Percentiles rank a stretch among this genome's conserved stretches.
Conservation (phyloP, 2,888 invertebrate species). For the Netelia inedita region DNA sequence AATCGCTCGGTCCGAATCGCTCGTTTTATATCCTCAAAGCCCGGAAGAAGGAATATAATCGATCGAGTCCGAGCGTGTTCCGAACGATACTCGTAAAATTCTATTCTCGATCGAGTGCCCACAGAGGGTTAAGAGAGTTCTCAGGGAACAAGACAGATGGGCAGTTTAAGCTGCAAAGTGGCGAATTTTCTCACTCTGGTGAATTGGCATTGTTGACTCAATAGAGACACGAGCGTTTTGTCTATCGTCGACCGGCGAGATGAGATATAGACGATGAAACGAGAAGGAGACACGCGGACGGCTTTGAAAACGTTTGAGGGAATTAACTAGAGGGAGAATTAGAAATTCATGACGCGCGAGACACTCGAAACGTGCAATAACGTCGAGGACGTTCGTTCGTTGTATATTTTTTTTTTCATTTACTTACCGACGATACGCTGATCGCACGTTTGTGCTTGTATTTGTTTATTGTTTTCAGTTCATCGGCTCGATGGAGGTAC, state of each 20-base stretch:
- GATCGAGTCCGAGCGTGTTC: constrained; percentile 2
- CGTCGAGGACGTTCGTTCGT: constrained; percentile 55
- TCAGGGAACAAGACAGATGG: not conserved
- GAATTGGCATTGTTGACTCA: constrained; percentile 39
- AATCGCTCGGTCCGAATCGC: constrained; percentile 28
- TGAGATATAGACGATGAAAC: not conserved
- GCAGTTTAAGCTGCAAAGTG: constrained; percentile 8
- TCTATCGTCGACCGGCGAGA: constrained; percentile 24
- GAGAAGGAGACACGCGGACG: not conserved
- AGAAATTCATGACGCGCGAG: constrained; percentile 60
- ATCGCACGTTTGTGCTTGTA: constrained; percentile 6
- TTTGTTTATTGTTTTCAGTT: constrained; percentile 90
- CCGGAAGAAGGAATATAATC: constrained; percentile 56
- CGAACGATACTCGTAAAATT: constrained; percentile 45
- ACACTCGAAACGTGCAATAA: constrained; percentile 60
- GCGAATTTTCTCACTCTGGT: not conserved
- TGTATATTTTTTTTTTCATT: not conserved
- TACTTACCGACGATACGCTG: constrained; percentile 44
- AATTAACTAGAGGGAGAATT: constrained; percentile 35
- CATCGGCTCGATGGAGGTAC: constrained; percentile 99
- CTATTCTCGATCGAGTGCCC: constrained; percentile 34
- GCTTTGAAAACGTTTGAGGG: constrained; percentile 27
- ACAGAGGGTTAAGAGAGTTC: not conserved
- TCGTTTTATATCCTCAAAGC: constrained; percentile 18
- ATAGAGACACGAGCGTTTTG: constrained; percentile 44